phyloP scores from a whole-genome alignment of 2,888 invertebrate species.

The Cephus pulcher region DNA sequence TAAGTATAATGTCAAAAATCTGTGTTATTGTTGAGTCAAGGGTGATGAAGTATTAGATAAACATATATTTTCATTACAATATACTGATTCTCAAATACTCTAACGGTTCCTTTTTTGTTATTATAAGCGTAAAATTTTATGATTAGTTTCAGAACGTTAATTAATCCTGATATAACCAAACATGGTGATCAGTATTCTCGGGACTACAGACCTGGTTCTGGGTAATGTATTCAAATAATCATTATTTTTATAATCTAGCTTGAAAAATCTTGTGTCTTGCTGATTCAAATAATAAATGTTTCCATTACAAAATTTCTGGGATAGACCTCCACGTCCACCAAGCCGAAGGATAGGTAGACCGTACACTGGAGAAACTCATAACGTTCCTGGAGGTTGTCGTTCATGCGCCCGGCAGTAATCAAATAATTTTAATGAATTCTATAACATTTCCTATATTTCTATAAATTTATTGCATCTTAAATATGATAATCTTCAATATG shows the following conservation, averaged over 20 bases:
- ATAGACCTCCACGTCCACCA: slow-evolving; percentile 45
- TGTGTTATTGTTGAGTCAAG: not conserved
- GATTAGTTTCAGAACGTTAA: slow-evolving; percentile 48
- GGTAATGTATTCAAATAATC: slow-evolving; percentile 32
- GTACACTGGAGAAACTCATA: slow-evolving; percentile 34
- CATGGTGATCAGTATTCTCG: slow-evolving; percentile 34
- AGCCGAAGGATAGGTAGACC: slow-evolving; percentile 46
- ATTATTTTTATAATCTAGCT: not conserved
- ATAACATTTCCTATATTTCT: slow-evolving; percentile 22
- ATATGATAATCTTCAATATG: too few species aligned
- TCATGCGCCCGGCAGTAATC: too few species aligned
- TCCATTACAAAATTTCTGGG: not conserved
- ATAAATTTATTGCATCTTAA: slow-evolving; percentile 4
- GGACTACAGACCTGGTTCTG: slow-evolving; percentile 45
- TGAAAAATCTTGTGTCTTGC: too few species aligned
- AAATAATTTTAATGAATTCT: not conserved
- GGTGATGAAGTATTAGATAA: too few species aligned
- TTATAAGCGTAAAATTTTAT: too few species aligned
- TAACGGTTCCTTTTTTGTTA: not conserved
- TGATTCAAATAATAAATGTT: too few species aligned
- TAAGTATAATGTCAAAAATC: not conserved
- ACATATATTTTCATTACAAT: too few species aligned
- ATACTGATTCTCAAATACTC: not conserved
- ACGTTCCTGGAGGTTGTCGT: slow-evolving; percentile 49
- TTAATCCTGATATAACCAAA: slow-evolving; percentile 35